These are phyloP conservation scores for Dolichomitus sp. DNA, from an alignment of 2,888 invertebrate species.

Conservation along the genomic window DNA sequence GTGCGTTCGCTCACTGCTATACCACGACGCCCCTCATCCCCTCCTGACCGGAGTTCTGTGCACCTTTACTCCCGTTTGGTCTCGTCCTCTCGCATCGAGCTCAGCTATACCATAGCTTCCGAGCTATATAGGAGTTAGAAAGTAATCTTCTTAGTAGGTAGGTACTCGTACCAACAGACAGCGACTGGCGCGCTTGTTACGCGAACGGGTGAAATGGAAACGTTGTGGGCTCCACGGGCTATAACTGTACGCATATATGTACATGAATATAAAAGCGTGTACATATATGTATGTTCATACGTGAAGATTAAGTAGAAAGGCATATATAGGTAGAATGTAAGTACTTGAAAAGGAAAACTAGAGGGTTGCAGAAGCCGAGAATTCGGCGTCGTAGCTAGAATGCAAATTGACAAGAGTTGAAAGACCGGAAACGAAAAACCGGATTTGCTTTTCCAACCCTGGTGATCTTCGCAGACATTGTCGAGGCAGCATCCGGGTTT, in stretches of 20 bases:
- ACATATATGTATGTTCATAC: background rate
- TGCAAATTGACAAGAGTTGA: constrained; percentile 33
- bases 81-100: constrained; percentile 30
- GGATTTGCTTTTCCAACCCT: background rate
- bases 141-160: constrained; percentile 81
- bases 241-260: constrained; percentile 19
- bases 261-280: background rate
- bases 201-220: constrained; percentile 51
- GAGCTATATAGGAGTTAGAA: constrained; percentile 74
- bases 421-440: constrained; percentile 31
- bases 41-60: constrained; percentile 5
- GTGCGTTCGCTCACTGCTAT: constrained; percentile 39
- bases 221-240: constrained; percentile 37
- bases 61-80: constrained; percentile 53
- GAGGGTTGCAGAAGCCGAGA: constrained; percentile 49
- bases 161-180: constrained; percentile 75
- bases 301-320: constrained; percentile 5
- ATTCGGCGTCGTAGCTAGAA: constrained; percentile 27
- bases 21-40: constrained; percentile 20
- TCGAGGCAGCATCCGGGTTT: background rate
- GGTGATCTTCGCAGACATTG: constrained; percentile 2
- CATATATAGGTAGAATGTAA: background rate
- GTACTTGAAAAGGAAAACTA: constrained; percentile 28
- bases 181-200: constrained; percentile 66
- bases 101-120: constrained; percentile 44